These are phyloP conservation scores for Pontoporia blainvillei DNA, from an alignment of 2,113 vertebrate species.

Conservation along the genomic window DNA sequence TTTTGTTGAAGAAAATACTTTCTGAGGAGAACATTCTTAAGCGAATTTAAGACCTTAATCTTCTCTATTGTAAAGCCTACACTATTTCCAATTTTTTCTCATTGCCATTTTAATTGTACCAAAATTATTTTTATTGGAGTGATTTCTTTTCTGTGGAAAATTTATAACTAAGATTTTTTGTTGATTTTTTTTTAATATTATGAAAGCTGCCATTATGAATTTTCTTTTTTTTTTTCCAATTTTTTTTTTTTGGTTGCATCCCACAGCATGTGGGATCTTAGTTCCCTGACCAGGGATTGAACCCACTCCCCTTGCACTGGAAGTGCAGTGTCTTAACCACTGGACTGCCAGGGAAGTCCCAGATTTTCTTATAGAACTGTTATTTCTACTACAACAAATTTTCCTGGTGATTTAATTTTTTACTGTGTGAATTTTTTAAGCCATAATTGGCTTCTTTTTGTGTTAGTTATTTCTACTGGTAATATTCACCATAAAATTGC, in stretches of 20 bases:
- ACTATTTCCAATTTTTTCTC: neutral
- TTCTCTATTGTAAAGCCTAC: neutral
- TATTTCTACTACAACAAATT: neutral
- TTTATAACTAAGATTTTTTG: neutral
- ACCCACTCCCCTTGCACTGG: too few species aligned
- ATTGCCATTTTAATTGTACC: slow-evolving; percentile 7
- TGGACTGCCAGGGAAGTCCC: too few species aligned
- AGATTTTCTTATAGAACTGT: neutral
- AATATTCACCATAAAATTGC: neutral
- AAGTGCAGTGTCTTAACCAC: too few species aligned
- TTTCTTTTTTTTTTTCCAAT: neutral
- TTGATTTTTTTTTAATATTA: neutral
- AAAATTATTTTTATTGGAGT: slow-evolving; percentile 26
- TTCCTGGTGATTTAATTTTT: neutral
- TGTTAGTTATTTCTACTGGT: neutral
- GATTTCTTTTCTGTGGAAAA: slow-evolving; percentile 28
- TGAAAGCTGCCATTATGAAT: neutral
- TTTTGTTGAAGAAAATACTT: slow-evolving; percentile 1
- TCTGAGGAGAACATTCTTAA: neutral
- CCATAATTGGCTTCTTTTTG: neutral
- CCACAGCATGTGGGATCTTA: too few species aligned
- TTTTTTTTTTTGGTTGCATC: too few species aligned
- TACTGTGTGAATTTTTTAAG: neutral
- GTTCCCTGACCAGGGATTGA: too few species aligned
- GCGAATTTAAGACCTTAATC: neutral